phyloP scores from a whole-genome alignment of 2,888 invertebrate genomes.

The Globia sparganii region DNA sequence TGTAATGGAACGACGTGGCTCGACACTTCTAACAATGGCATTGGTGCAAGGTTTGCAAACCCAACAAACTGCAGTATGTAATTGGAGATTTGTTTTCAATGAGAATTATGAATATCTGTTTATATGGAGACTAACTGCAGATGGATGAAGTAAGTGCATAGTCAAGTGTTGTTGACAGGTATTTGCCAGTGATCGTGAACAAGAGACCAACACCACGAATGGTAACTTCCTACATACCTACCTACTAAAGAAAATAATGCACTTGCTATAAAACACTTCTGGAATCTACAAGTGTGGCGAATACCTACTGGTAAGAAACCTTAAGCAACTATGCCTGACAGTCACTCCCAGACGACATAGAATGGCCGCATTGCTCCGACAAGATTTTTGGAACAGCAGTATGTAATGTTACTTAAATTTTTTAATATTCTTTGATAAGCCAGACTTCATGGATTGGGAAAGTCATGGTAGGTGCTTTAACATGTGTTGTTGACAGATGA shows the following conservation, averaged over 20 bases:
- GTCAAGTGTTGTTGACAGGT: constrained; percentile 43
- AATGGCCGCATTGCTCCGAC: background rate
- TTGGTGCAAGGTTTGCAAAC: background rate
- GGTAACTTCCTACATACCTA: background rate
- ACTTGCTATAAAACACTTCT: background rate
- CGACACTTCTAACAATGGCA: background rate
- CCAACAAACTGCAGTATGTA: constrained; percentile 6
- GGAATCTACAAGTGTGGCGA: background rate
- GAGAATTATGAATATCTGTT: background rate
- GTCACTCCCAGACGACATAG: background rate
- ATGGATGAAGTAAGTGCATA: constrained; percentile 25
- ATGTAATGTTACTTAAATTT: constrained; percentile 17
- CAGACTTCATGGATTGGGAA: constrained; percentile 1
- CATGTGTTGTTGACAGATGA: constrained; percentile 54
- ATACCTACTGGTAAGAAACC: constrained; percentile 27
- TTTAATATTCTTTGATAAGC: background rate
- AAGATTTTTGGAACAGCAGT: background rate
- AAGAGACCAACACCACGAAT: constrained; percentile 11
- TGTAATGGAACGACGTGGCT: background rate
- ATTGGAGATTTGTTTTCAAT: background rate
- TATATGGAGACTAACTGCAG: background rate
- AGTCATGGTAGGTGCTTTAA: constrained; percentile 37
- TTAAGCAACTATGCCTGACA: background rate
- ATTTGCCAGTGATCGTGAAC: background rate
- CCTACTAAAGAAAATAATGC: background rate